Base-by-base conservation (phyloP, 2,888 invertebrate species). In the Campoplex capitator region DNA sequence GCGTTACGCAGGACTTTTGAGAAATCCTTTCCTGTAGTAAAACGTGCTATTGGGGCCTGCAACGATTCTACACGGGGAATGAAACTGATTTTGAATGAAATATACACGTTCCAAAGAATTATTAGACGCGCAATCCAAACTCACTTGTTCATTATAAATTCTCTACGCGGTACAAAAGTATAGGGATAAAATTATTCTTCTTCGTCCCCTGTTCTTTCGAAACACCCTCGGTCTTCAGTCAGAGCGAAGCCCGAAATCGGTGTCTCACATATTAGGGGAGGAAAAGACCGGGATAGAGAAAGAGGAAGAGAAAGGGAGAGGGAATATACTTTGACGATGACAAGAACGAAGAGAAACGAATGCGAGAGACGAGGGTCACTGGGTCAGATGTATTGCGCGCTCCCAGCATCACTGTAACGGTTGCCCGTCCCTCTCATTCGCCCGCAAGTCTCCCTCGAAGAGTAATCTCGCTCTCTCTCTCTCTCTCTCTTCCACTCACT, bases 301-400 rank as follows among this genome's bases (percentile, higher is more conserved):
- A 76, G 70, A 35, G 71, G 70, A 68, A 65, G 70, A 74, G 23
- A 81, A n/a, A 65, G 67, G 74, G 45, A 71, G 51, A 76, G 76
- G 67, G 79, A 84, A 54, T 76, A 54, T 76, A 16, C 16, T 18
- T 74, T 8, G 54, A 74, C 54, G 84, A 80, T 65, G 82, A 86
- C 51, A 73, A 83, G 65, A 84, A 84, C 82, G 89, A 87, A 89
- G 87, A 88, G 88, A 89, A 86, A 90, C 85, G 87, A 75, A 89
- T 89, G 90, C 78, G 83, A 80, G 85, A 87, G 85, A 87, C 87
- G 90, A 92, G 93, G 93, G 93, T 94, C 93, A 94, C 93, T 94
- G 91, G 94, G 94, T 94, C 94, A 93, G 91, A 93, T 91, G 91
- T 92, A 91, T 91, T 91, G 91, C 91, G 89, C 86, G 91, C 90